Evolutionary conservation across 2,797 vertebrate species (phyloP).

Genomic region (Eulemur mongoz): DNA sequence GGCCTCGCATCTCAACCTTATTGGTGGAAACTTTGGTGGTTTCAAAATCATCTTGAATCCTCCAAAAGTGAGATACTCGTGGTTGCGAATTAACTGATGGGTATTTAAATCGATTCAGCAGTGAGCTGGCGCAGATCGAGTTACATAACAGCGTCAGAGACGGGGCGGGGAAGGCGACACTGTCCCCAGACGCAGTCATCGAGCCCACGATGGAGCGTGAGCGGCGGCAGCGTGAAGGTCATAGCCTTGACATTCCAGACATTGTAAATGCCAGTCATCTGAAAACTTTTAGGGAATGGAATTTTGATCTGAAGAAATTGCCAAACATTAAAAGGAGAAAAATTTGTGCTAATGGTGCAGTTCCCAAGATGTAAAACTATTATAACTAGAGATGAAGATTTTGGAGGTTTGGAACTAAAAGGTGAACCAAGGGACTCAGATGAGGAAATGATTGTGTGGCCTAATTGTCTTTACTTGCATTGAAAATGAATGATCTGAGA

Average conservation of each 20-base stretch:
- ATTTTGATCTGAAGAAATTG: constrained; percentile 94
- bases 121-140: constrained; percentile 95
- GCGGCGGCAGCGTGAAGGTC: constrained; percentile 88
- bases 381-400: constrained; percentile 66
- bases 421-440: constrained; percentile 69
- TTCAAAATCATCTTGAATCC: constrained; percentile 94
- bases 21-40: constrained; percentile 95
- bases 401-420: constrained; percentile 65
- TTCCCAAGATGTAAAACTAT: constrained; percentile 66
- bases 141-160: constrained; percentile 94
- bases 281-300: constrained; percentile 96
- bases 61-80: constrained; percentile 87
- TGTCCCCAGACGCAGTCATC: constrained; percentile 89
- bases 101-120: constrained; percentile 92
- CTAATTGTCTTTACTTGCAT: neutral
- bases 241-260: constrained; percentile 96
- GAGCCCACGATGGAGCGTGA: constrained; percentile 94
- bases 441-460: constrained; percentile 75
- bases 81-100: constrained; percentile 93
- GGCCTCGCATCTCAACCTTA: too few relatives aligned
- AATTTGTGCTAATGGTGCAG: constrained; percentile 86
- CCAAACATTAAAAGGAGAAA: constrained; percentile 96
- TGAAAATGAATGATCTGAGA: constrained; percentile 7
- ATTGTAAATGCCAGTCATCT: constrained; percentile 93
- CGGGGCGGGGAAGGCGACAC: constrained; percentile 94